phyloP scores from a whole-genome alignment of 2,113 vertebrate species.

The Chitala chitala region DNA sequence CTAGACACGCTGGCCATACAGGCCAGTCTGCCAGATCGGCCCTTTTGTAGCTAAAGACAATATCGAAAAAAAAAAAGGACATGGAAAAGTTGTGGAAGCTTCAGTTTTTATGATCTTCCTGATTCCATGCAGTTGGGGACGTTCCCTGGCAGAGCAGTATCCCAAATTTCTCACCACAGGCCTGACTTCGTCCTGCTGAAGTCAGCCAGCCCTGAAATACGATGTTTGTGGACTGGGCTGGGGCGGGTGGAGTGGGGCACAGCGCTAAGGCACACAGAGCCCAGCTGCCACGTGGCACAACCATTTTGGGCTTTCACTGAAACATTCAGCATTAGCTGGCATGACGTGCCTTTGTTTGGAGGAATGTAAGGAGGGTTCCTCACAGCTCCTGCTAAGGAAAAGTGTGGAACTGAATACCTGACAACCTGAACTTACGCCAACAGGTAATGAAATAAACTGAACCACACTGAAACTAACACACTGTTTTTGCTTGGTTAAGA shows the following conservation, averaged over 20 bases:
- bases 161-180: neutral
- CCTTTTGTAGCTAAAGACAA: neutral
- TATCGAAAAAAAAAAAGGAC: no score
- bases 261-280: neutral
- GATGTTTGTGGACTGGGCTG: constrained; percentile 22
- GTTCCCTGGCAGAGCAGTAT: neutral
- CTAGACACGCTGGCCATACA: neutral
- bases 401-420: no score
- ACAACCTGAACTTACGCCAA: no score
- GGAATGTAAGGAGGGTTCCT: no score
- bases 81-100: no score
- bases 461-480: no score
- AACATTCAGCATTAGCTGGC: neutral
- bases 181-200: neutral
- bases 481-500: no score
- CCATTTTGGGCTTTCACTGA: neutral
- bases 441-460: no score
- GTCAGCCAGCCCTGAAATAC: neutral
- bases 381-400: no score
- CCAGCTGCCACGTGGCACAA: neutral
- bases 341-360: neutral
- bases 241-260: neutral
- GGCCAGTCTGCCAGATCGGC: neutral
- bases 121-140: neutral
- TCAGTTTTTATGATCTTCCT: neutral